Evolutionary conservation across 1,140 invertebrate species (phyloP), one percentile per base, ranked within the genome.

Genomic region (Cydia fagiglandana): DNA sequence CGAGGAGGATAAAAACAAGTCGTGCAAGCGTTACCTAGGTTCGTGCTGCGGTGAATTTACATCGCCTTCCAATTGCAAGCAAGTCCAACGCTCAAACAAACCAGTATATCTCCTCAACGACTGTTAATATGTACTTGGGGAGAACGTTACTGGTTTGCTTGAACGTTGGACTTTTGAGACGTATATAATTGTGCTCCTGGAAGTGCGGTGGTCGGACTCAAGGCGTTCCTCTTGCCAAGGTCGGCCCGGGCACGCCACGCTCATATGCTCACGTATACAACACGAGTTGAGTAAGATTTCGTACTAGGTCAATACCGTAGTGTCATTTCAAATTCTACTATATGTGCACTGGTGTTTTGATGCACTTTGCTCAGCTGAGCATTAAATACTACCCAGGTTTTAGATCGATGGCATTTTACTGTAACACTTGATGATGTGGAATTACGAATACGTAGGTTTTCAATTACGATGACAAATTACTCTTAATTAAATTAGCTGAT

Each of bases 211-310:
- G 34, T 73, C 45, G 53, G 13, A 24, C 30, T 64, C 73, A 74
- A 74, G 73, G 73, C 53, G 73, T 61, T 41, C 73, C n/a, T 64
- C 50, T 74, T 30, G 24, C 50, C 73, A 74, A 74, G 73, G 73
- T 64, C 73, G 73, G 13, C 73, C 30, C 47, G 47, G 45, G 73
- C 53, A 74, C 73, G 73, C 41, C 73, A 56, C 70, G 45, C 73
- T 73, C 50, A 70, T 70, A 53, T 20, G 47, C 73, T 12, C 30
- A 74, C 73, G 20, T 74, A 20, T 34, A 47, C 20, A 9, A 47
- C 64, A 30, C 64, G n/a, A 34, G 66, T 70, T 70, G 66, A 70
- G 66, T 70, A 70, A 70, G 66, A 70, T 70, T 70, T 70, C 66
- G 34, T 70, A 41, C 66, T 70, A 70, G 66, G 66, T 70, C 66